These are phyloP conservation scores for Stenolophus ochropezus DNA, from an alignment of 2,888 invertebrate species.

Conservation along the genomic window DNA sequence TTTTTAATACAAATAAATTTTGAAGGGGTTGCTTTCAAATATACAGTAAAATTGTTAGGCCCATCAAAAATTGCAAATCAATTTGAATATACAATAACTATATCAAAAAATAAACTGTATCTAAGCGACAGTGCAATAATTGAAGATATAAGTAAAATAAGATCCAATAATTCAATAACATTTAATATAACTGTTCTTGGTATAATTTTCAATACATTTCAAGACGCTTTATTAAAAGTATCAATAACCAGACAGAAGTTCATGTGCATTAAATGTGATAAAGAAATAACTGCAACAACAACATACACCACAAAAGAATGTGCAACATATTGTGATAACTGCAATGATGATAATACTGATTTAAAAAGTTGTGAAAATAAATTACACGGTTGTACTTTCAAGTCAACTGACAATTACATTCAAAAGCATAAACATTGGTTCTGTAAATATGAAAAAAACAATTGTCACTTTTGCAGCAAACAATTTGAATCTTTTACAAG, in stretches of 20 bases:
- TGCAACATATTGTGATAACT: conserved; percentile 13
- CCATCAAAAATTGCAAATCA: conserved; percentile 8
- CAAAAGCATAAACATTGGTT: conserved; percentile 22
- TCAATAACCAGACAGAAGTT: background rate
- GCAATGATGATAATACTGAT: background rate
- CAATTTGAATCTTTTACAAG: background rate
- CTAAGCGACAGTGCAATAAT: background rate
- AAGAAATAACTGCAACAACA: background rate
- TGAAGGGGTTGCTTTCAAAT: background rate
- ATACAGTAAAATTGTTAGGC: background rate
- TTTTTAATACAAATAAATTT: conserved; percentile 9
- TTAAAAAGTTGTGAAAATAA: background rate
- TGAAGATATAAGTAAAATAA: too few relatives aligned
- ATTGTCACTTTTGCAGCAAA: conserved; percentile 13
- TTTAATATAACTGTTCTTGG: background rate
- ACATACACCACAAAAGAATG: background rate
- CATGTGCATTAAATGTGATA: background rate
- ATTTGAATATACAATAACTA: conserved; percentile 9
- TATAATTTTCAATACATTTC: background rate
- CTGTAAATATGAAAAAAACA: background rate
- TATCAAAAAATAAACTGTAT: background rate
- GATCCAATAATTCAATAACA: background rate
- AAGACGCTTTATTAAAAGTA: background rate
- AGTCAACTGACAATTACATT: background rate
- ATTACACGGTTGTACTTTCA: background rate